These are phyloP conservation scores for Galerucella nymphaeae DNA, from an alignment of 2,888 invertebrate genomes.

Conservation along the genomic window DNA sequence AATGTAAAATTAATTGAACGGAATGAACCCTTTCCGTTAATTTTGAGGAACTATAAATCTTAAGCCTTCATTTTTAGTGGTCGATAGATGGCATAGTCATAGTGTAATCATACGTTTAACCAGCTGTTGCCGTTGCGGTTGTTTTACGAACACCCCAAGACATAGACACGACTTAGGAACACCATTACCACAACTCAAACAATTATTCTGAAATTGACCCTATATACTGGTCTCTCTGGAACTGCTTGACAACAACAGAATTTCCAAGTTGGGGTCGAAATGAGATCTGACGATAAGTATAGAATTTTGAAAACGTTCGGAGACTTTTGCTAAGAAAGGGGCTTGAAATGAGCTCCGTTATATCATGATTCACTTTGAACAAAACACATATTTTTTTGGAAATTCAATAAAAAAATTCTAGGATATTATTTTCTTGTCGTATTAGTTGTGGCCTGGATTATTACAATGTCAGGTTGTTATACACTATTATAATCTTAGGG, in stretches of 20 bases:
- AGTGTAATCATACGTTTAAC: constrained; percentile 57
- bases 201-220: constrained; percentile 39
- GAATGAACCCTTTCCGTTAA: constrained; percentile 65
- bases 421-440: too few species aligned
- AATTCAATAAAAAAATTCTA: too few species aligned
- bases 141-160: constrained; percentile 48
- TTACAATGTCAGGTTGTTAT: too few species aligned
- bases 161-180: constrained; percentile 37
- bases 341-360: too few species aligned
- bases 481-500: too few species aligned
- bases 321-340: not conserved
- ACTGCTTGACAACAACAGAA: constrained; percentile 33
- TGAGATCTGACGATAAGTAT: constrained; percentile 2
- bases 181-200: constrained; percentile 44
- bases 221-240: constrained; percentile 2
- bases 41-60: constrained; percentile 65
- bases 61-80: constrained; percentile 63
- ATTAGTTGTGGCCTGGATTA: too few species aligned
- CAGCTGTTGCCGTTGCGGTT: constrained; percentile 59
- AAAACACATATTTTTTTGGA: too few species aligned
- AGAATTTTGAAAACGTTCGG: not conserved
- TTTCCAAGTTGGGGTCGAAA: constrained; percentile 24
- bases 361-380: too few species aligned
- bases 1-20: constrained; percentile 63
- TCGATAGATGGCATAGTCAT: constrained; percentile 57